Evolutionary conservation across 2,888 invertebrate genomes (phyloP).

Genomic region (Leucania comma): DNA sequence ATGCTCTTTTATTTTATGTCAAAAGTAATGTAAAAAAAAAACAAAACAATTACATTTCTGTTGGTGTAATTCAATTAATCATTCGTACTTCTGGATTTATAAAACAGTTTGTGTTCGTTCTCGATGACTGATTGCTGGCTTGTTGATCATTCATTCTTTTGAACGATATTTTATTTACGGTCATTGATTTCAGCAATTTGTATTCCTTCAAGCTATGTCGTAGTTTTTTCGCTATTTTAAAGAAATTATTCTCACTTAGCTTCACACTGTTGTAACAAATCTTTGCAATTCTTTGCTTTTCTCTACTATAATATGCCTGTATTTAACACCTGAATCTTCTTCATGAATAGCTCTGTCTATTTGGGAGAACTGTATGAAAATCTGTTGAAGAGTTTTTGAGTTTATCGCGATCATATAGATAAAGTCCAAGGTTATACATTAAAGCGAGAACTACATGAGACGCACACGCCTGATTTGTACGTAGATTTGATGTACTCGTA

Average conservation of each 20-base stretch:
- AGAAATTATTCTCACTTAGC: not conserved
- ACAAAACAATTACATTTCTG: constrained; percentile 14
- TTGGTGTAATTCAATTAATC: constrained; percentile 14
- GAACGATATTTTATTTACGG: constrained; percentile 34
- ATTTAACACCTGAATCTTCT: too few relatives aligned
- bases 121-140: constrained; percentile 25
- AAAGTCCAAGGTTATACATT: too few relatives aligned
- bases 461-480: too few relatives aligned
- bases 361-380: too few relatives aligned
- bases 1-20: constrained; percentile 1
- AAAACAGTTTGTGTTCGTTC: constrained; percentile 5
- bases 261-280: too few relatives aligned
- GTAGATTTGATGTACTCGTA: too few relatives aligned
- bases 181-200: constrained; percentile 39
- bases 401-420: too few relatives aligned
- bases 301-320: too few relatives aligned
- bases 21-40: not conserved
- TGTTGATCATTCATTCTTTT: constrained; percentile 22
- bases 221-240: not conserved
- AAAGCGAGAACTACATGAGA: too few relatives aligned
- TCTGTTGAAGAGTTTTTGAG: too few relatives aligned
- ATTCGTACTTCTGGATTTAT: constrained; percentile 17
- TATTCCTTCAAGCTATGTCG: constrained; percentile 6
- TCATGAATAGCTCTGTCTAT: too few relatives aligned
- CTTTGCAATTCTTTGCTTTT: too few relatives aligned